Base-by-base conservation (phyloP, 2,113 vertebrate genomes). In the Cyphomyrus plagiostoma region DNA sequence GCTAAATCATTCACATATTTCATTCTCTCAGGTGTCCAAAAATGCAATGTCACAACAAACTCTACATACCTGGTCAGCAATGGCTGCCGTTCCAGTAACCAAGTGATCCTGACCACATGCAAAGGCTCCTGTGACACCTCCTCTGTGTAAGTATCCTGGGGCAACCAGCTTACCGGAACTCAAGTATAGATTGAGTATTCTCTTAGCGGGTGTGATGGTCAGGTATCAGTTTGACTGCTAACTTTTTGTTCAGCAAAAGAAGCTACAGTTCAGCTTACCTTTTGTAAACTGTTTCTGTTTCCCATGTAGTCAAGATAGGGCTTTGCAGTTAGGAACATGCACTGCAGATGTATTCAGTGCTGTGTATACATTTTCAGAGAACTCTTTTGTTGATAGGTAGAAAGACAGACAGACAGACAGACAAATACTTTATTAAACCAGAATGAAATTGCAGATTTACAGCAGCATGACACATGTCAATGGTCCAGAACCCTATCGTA, bases 121-220 rank as follows among this genome's bases (percentile, higher is more conserved):
- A 92, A 93, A 89, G 98, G 98, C 89, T 90, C 90, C 77, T 99
- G 98, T 93, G 94, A 93, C 0, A 92, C 95, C 1, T 94, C 89
- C 46, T 97, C 98, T 87, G 91, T 92, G 98, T 98, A 93, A 96
- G 97, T 95, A 46, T n/a, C n/a, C 49, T 45, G 2, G 19, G 30
- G 21, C 30, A 19, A 84, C 21, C 39, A 46, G 5, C 39, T 48
- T 46, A 83, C 3, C 1, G 0, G 8, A 7, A n/a, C 80, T 48
- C 1, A 42, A 66, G 62, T 39, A 83, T 83, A 23, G 42, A 23
- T n/a, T 83, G 80, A 19, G 9, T 39, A 39, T 77, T 35, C 30
- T 77, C 70, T 39, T 77, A 17, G 35, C 4, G 4, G 70, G 21
- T 39, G 17, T 42, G 74, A 77, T 42, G 26, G 74, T 77, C 15